A percentile compares a stretch with the other conserved stretches of the same genome.
phyloP scores from a whole-genome alignment of 2,113 vertebrate genomes.

The Pangasianodon gigas region DNA sequence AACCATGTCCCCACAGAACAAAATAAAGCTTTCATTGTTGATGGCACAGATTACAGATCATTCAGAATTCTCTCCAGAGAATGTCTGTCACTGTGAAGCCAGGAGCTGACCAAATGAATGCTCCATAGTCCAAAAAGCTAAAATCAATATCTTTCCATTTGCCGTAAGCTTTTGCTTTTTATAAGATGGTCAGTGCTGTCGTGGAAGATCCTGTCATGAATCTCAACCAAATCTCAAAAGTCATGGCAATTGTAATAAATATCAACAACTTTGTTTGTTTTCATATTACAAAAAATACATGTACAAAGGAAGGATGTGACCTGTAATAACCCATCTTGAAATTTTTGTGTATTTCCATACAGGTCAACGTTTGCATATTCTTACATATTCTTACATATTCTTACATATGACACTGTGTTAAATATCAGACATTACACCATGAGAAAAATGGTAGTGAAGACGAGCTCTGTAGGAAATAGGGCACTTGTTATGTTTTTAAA shows the following conservation, averaged over 20 bases:
- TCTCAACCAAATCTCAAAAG: neutral
- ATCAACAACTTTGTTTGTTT: neutral
- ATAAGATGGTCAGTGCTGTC: neutral
- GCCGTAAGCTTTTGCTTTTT: neutral
- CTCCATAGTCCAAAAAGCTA: neutral
- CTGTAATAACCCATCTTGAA: neutral
- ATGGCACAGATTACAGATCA: conserved; percentile 21
- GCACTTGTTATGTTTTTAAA: neutral
- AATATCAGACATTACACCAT: neutral
- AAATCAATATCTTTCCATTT: neutral
- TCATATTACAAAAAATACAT: neutral
- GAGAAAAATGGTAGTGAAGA: neutral
- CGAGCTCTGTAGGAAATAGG: neutral
- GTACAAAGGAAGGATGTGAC: neutral
- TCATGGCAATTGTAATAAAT: neutral
- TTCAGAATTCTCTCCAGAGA: neutral
- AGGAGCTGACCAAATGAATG: neutral
- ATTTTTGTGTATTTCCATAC: neutral
- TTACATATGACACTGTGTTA: neutral
- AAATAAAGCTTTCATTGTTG: neutral
- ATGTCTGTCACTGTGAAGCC: neutral
- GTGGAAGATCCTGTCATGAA: neutral
- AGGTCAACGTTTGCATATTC: neutral
- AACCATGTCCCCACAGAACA: neutral
- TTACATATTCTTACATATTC: neutral